A percentile compares a stretch with the other conserved stretches of the same genome.
phyloP scores from a whole-genome alignment of 2,113 vertebrate genomes.

The Xiphophorus maculatus region DNA sequence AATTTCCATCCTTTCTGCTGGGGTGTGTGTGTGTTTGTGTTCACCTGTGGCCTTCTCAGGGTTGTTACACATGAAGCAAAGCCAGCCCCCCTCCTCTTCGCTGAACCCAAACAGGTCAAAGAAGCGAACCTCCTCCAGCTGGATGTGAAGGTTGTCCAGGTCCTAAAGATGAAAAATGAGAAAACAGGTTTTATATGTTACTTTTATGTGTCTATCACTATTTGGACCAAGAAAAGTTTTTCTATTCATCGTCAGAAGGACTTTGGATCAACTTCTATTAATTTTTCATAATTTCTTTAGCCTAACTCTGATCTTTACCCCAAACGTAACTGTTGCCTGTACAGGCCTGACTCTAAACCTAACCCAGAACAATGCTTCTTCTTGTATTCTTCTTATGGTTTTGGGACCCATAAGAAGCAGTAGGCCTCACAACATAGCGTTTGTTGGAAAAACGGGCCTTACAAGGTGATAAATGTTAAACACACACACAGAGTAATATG shows the following conservation, averaged over 20 bases:
- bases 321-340: too few relatives aligned
- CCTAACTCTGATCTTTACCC: too few relatives aligned
- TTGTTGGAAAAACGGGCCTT: too few relatives aligned
- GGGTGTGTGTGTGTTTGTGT: constrained; percentile 20
- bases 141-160: constrained; percentile 87
- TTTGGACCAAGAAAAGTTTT: not conserved
- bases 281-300: too few relatives aligned
- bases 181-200: not conserved
- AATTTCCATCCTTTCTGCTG: not conserved
- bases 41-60: constrained; percentile 92
- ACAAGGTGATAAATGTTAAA: too few relatives aligned
- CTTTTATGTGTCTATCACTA: not conserved
- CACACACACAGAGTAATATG: not conserved
- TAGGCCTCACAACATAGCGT: too few relatives aligned
- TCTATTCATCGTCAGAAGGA: too few relatives aligned
- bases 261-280: too few relatives aligned
- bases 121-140: constrained; percentile 94
- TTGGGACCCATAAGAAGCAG: too few relatives aligned
- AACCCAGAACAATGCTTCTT: too few relatives aligned
- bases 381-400: too few relatives aligned
- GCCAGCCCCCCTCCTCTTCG: constrained; percentile 87
- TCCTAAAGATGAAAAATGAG: constrained; percentile 79
- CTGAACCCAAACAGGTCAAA: constrained; percentile 97
- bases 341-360: too few relatives aligned
- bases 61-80: constrained; percentile 99